These are phyloP conservation scores for Apocrypta bakeri DNA, from an alignment of 1,140 invertebrate species.

Conservation along the genomic window DNA sequence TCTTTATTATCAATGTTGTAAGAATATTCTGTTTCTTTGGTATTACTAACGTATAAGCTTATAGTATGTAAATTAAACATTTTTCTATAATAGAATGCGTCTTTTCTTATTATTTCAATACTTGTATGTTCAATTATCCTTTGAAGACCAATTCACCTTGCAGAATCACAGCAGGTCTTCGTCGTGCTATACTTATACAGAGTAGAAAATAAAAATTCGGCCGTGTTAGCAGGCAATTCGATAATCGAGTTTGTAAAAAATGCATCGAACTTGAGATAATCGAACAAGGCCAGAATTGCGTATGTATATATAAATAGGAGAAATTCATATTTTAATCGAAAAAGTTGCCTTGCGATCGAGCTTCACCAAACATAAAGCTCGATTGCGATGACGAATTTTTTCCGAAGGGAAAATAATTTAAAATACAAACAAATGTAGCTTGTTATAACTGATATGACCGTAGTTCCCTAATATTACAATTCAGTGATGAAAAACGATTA, in stretches of 20 bases:
- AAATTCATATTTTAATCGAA: constrained; percentile 1
- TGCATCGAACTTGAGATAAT: neutral
- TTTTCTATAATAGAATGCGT: constrained; percentile 66
- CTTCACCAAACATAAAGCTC: constrained; percentile 8
- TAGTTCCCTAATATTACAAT: neutral
- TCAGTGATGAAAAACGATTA: neutral
- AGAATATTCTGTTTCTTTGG: constrained; percentile 70
- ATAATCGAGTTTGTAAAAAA: no score
- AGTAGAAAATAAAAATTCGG: neutral
- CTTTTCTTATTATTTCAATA: constrained; percentile 25
- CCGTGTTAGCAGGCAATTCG: no score
- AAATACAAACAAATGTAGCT: constrained; percentile 1
- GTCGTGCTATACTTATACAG: neutral
- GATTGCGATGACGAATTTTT: constrained; percentile 52
- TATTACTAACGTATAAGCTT: constrained; percentile 72
- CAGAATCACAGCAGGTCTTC: neutral
- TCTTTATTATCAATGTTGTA: constrained; percentile 69
- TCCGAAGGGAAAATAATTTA: neutral
- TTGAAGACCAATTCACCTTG: neutral
- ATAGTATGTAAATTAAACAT: constrained; percentile 70
- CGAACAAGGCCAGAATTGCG: neutral
- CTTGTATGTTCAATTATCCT: constrained; percentile 6
- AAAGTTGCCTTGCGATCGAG: constrained; percentile 50
- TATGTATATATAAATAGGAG: neutral
- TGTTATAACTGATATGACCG: neutral